Conservation (phyloP, 1,140 invertebrate species). For the Drosophila triauraria region DNA sequence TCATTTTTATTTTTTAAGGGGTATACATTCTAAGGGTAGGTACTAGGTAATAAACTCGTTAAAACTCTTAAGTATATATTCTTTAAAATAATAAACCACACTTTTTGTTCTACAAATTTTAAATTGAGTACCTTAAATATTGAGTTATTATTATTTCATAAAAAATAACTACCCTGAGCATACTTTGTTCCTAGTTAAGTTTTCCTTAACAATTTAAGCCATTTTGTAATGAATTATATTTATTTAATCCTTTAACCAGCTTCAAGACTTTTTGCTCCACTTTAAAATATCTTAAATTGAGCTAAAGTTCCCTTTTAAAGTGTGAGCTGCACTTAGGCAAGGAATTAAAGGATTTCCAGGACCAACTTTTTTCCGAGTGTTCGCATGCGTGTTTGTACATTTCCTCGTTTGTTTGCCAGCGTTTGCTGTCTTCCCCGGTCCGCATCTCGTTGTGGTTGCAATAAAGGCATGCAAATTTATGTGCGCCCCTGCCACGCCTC, state of each 20-base stretch:
- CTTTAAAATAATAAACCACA: too few relatives aligned
- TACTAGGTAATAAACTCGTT: too few relatives aligned
- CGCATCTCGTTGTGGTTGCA: constrained; percentile 65
- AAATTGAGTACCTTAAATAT: too few relatives aligned
- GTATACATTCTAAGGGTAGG: not conserved
- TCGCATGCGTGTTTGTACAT: constrained; percentile 32
- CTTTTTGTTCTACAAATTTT: too few relatives aligned
- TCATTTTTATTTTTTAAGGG: too few relatives aligned
- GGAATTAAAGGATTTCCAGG: not conserved
- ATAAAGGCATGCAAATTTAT: constrained; percentile 83
- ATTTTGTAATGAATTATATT: not conserved
- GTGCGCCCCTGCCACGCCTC: constrained; percentile 20
- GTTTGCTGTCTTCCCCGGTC: constrained; percentile 39
- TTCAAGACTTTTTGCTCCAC: too few relatives aligned
- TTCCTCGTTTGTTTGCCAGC: constrained; percentile 55
- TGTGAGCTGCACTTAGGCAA: too few relatives aligned
- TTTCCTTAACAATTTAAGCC: not conserved
- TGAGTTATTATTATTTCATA: too few relatives aligned
- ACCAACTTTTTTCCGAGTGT: not conserved
- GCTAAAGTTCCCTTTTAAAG: not conserved
- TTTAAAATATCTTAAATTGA: not conserved
- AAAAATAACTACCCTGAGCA: too few relatives aligned
- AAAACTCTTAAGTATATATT: too few relatives aligned
- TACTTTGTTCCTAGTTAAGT: too few relatives aligned
- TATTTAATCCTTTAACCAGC: not conserved